Evolutionary conservation across 2,797 vertebrate species (phyloP).

Genomic region (Peromyscus eremicus): DNA sequence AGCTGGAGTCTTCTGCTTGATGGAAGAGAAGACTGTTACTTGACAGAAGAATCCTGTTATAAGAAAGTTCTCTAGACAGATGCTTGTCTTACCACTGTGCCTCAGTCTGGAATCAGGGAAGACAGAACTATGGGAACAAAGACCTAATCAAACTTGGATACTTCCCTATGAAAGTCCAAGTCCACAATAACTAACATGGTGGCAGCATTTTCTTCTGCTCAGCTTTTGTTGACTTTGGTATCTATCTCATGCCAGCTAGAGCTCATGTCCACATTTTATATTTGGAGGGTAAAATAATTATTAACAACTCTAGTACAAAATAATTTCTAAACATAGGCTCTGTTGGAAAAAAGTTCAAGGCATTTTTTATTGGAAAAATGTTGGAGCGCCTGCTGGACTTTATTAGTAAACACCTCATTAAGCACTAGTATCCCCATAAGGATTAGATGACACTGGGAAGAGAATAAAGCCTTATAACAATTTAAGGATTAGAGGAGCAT

Average conservation of each 20-base stretch:
- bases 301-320: constrained; percentile 23
- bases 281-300: constrained; percentile 53
- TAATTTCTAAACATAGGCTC: constrained; percentile 24
- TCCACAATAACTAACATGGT: background rate
- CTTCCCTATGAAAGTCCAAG: background rate
- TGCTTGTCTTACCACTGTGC: background rate
- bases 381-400: background rate
- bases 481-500: constrained; percentile 28
- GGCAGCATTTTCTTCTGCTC: background rate
- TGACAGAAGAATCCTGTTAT: background rate
- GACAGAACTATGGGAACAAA: background rate
- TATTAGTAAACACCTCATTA: constrained; percentile 50
- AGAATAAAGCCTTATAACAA: background rate
- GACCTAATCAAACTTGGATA: background rate
- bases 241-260: constrained; percentile 1
- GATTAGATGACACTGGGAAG: constrained; percentile 24
- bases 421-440: background rate
- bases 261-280: background rate
- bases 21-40: background rate
- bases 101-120: background rate
- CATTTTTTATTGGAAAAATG: constrained; percentile 46
- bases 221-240: background rate
- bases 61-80: background rate
- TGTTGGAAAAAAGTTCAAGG: constrained; percentile 43
- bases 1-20: background rate